phyloP scores from a whole-genome alignment of 2,113 vertebrate species.

The Hippolais icterina region DNA sequence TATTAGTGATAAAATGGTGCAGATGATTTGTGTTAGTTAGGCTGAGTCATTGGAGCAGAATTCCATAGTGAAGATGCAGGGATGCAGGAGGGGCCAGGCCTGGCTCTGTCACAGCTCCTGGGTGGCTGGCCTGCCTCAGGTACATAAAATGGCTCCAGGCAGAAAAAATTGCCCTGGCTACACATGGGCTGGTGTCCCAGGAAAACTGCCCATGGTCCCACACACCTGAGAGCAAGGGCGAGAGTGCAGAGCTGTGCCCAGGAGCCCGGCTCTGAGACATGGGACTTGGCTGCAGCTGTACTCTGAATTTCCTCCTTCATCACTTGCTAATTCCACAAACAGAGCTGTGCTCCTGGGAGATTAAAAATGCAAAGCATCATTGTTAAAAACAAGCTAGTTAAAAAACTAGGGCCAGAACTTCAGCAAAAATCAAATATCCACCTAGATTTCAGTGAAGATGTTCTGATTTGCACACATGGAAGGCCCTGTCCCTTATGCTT shows the following conservation, averaged over 20 bases:
- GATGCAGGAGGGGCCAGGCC: background rate
- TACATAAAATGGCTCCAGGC: background rate
- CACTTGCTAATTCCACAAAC: background rate
- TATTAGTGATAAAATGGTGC: background rate
- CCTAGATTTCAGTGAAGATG: background rate
- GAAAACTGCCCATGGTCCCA: background rate
- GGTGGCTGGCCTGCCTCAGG: background rate
- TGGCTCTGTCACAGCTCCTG: background rate
- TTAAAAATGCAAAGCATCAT: background rate
- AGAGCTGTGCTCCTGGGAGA: background rate
- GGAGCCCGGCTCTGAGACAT: background rate
- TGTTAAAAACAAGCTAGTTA: background rate
- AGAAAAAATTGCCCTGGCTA: background rate
- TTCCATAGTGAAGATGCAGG: background rate
- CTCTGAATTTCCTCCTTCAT: background rate
- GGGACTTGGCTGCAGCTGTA: background rate
- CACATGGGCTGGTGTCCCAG: background rate
- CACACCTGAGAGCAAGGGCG: rapidly evolving
- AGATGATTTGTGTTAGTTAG: background rate
- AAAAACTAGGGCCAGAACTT: background rate
- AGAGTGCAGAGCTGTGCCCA: background rate
- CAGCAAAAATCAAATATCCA: background rate
- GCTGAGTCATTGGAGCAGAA: background rate
- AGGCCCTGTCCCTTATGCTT: background rate
- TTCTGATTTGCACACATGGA: background rate